Evolutionary conservation across 2,797 vertebrate species (phyloP).

Genomic region (Loriculus beryllinus): DNA sequence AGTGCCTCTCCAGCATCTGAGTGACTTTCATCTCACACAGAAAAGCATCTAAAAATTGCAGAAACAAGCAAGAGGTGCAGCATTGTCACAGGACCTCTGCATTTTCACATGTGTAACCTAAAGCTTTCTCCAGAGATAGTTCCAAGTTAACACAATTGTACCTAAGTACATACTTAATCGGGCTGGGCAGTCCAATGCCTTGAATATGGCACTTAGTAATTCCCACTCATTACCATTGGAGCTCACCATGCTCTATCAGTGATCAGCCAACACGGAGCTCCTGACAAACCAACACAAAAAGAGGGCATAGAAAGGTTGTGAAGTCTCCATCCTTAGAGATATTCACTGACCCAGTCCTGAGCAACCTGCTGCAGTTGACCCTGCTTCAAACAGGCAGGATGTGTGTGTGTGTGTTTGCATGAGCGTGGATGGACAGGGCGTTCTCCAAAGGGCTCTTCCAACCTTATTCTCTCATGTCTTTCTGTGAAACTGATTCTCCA

Average conservation of each 20-base stretch:
- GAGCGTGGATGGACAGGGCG: neutral
- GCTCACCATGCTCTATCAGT: neutral
- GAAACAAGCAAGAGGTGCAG: neutral
- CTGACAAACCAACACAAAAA: neutral
- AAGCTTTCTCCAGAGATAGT: neutral
- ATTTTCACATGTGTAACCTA: neutral
- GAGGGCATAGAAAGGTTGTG: neutral
- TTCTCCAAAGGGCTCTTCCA: neutral
- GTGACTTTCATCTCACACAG: neutral
- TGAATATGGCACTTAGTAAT: neutral
- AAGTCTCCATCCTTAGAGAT: neutral
- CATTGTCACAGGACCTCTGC: neutral
- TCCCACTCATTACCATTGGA: too few species aligned
- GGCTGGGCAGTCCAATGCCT: neutral
- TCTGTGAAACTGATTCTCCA: neutral
- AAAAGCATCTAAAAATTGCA: neutral
- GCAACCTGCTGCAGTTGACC: neutral
- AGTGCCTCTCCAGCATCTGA: too few species aligned
- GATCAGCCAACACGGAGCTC: neutral
- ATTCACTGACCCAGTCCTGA: neutral
- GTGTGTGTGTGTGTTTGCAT: neutral
- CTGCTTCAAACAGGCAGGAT: neutral
- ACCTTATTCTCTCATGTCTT: neutral
- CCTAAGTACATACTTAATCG: rapidly evolving
- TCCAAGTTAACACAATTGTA: neutral